Percentiles rank a stretch among this genome's conserved stretches.
Conservation (phyloP, 2,888 invertebrate species). For the Drosophila algonquin region DNA sequence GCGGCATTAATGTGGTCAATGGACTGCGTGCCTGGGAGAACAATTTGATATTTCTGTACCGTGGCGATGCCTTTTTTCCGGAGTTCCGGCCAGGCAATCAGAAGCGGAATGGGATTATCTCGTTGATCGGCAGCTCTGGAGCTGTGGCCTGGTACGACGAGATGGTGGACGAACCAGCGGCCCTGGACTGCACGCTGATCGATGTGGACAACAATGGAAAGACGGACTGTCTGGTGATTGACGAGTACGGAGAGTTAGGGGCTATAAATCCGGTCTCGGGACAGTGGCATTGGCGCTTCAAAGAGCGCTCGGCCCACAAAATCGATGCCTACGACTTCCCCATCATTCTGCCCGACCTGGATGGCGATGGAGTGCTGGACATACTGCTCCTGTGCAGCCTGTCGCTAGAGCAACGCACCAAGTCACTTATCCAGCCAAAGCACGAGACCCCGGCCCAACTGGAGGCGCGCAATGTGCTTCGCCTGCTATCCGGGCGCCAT, state of each 20-base stretch:
- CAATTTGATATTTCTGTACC: conserved; percentile 90
- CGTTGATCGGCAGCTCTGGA: conserved; percentile 89
- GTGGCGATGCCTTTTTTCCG: conserved; percentile 87
- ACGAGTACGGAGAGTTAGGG: conserved; percentile 87
- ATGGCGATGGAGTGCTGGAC: conserved; percentile 89
- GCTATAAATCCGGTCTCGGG: conserved; percentile 87
- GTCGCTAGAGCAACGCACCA: conserved; percentile 77
- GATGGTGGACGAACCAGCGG: conserved; percentile 88
- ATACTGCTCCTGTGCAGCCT: conserved; percentile 86
- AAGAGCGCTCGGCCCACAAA: conserved; percentile 81
- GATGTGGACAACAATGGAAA: conserved; percentile 90
- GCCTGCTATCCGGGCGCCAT: conserved; percentile 88
- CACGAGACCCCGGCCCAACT: conserved; percentile 45
- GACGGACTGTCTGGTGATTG: conserved; percentile 90
- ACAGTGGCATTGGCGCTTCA: conserved; percentile 85
- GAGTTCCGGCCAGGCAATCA: conserved; percentile 84
- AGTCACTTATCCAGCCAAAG: conserved; percentile 60
- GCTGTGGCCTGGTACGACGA: conserved; percentile 90
- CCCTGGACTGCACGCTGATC: conserved; percentile 89
- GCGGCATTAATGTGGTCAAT: conserved; percentile 88
- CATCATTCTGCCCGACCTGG: conserved; percentile 88
- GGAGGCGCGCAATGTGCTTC: conserved; percentile 86
- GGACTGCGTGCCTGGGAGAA: conserved; percentile 87
- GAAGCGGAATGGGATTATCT: conserved; percentile 87
- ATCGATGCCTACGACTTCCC: conserved; percentile 88